phyloP scores from a whole-genome alignment of 2,888 invertebrate genomes.

The Pterostichus madidus region DNA sequence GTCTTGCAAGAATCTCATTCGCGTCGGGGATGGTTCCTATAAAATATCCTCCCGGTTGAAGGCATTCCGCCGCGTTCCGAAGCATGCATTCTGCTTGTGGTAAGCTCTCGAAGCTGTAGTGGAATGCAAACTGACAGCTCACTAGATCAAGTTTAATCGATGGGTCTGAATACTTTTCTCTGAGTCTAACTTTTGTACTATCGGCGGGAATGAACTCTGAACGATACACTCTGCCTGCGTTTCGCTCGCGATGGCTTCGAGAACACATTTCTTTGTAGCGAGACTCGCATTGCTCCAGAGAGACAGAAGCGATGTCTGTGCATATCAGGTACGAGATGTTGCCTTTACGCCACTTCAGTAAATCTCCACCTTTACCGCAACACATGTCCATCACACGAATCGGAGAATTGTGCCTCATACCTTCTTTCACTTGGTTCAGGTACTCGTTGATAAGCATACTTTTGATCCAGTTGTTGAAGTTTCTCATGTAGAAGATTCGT shows the following conservation, averaged over 20 bases:
- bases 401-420: conserved; percentile 83
- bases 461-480: conserved; percentile 99
- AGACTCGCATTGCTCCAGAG: conserved; percentile 92
- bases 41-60: conserved; percentile 95
- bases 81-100: conserved; percentile 95
- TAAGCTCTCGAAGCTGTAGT: conserved; percentile 96
- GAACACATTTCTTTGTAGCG: conserved; percentile 87
- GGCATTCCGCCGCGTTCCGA: conserved; percentile 93
- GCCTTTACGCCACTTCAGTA: conserved; percentile 96
- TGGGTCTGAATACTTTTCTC: conserved; percentile 88
- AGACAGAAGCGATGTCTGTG: conserved; percentile 95
- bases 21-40: conserved; percentile 98
- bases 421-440: conserved; percentile 82
- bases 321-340: conserved; percentile 90
- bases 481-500: conserved; percentile 94
- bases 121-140: conserved; percentile 99
- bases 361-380: conserved; percentile 99
- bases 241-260: conserved; percentile 71
- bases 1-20: conserved; percentile 90
- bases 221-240: conserved; percentile 80
- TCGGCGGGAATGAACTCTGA: conserved; percentile 96
- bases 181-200: conserved; percentile 90
- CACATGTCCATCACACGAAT: conserved; percentile 94
- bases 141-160: conserved; percentile 91
- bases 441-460: conserved; percentile 95